phyloP scores from a whole-genome alignment of 2,113 vertebrate genomes.

The Catharus fuscescens region DNA sequence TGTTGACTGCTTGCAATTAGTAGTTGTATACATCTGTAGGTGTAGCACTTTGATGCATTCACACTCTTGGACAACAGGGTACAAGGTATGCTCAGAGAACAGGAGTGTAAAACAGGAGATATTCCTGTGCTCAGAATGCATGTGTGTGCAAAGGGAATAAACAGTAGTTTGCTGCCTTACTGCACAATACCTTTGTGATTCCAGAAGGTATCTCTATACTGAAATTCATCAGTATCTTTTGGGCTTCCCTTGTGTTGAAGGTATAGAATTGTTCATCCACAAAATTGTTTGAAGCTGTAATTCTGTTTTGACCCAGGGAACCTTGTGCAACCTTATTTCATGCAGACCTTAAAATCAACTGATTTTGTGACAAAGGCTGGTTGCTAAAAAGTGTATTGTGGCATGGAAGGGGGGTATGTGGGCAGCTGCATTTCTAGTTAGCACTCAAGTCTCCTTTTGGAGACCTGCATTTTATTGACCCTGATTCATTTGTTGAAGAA shows the following conservation, averaged over 20 bases:
- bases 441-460: not conserved
- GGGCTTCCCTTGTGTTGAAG: not conserved
- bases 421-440: not conserved
- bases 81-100: not conserved
- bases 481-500: conserved; percentile 4
- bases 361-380: not conserved
- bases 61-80: not conserved
- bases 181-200: not conserved
- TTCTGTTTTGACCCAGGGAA: not conserved
- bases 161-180: not conserved
- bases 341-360: not conserved
- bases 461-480: not conserved
- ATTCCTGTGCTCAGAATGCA: not conserved
- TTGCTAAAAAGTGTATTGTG: not conserved
- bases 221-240: not conserved
- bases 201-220: not conserved
- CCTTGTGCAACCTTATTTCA: not conserved
- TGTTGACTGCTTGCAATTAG: not conserved
- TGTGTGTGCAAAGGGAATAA: not conserved
- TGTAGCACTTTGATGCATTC: not conserved
- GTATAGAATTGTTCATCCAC: not conserved
- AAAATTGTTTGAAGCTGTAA: not conserved
- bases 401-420: not conserved
- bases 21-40: not conserved
- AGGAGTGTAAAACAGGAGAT: not conserved